Evolutionary conservation across 2,797 vertebrate species (phyloP), one percentile per base, ranked within the genome.

Genomic region (Leptodactylus fallax): DNA sequence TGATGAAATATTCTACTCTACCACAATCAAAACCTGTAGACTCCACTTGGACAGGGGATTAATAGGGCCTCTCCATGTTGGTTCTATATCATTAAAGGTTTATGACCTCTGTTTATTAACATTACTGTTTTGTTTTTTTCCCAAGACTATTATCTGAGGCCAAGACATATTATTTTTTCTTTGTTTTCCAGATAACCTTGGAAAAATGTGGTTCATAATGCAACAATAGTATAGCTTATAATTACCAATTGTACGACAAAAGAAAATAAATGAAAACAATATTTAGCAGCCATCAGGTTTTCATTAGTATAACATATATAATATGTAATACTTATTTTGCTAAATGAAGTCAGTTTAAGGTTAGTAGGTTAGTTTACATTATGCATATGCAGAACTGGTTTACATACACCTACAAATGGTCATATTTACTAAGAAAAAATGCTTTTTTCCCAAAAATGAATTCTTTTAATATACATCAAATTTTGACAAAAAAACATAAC

Each of bases 331-430:
- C 6, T 45, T 60, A 84, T 84, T 74, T 83, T 72, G 53, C 45
- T 58, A 74, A 74, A 36, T 23, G 82, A 74, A 74, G 83, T 85
- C 69, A 85, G 14, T 25, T 76, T 13, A 60, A 61, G 71, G 72
- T 77, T 74, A 74, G 71, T 49, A 74, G 45, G 10, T 74, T 76
- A 85, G 55, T 85, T 76, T 47, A 23, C 6, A 74, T 84, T 60
- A 72, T 72, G 67, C 25, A 56, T 25, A 56, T 14, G 6, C 47
- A 83, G 60, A n/a, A 71, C 53, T 83, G 21, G 36, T 65, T 71
- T 45, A 27, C 23, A 58, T 60, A 63, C 27, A 74, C 56, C 27
- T 56, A 74, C 72, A 83, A 58, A 83, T 19, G n/a, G 8, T 67
- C 63, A 5, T 3, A 13, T 84, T 47, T 84, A 72, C 82, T 23